Conservation (phyloP, 1,140 invertebrate species). For the Melanaphis sacchari region DNA sequence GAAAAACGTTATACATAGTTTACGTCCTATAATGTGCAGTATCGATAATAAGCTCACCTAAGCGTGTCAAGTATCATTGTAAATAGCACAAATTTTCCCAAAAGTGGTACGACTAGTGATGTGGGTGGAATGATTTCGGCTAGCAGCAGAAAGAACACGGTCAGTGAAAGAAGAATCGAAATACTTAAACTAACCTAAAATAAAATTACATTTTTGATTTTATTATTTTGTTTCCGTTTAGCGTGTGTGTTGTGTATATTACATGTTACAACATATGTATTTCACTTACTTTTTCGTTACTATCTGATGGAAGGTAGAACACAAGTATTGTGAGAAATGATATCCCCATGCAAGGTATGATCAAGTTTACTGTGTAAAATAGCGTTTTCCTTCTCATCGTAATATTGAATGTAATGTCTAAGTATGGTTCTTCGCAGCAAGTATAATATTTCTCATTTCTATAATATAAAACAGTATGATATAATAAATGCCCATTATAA, state of each 20-base stretch:
- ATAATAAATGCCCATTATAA: not conserved
- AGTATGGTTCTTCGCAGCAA: slow-evolving; percentile 93
- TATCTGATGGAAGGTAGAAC: slow-evolving; percentile 98
- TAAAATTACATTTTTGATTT: not conserved
- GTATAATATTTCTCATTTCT: slow-evolving; percentile 96
- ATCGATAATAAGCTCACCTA: slow-evolving; percentile 73
- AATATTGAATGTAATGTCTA: slow-evolving; percentile 99
- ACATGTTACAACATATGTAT: not conserved
- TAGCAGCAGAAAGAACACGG: slow-evolving; percentile 98
- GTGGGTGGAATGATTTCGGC: slow-evolving; percentile 99
- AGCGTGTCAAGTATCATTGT: slow-evolving; percentile 98
- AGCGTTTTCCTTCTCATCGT: slow-evolving; percentile 96
- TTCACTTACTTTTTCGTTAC: slow-evolving; percentile 93
- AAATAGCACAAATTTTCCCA: slow-evolving; percentile 99
- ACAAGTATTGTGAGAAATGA: slow-evolving; percentile 98
- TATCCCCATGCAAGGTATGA: slow-evolving; percentile 96
- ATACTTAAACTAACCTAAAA: slow-evolving; percentile 91
- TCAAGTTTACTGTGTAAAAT: slow-evolving; percentile 97
- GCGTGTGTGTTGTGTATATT: not conserved
- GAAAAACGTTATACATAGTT: slow-evolving; percentile 61
- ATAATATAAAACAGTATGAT: slow-evolving; percentile 61
- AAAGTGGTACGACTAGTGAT: slow-evolving; percentile 94
- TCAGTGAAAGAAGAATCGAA: slow-evolving; percentile 97
- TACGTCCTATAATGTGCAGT: not conserved
- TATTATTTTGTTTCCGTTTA: not conserved